Percentiles rank a stretch among this genome's conserved stretches.
These are phyloP conservation scores for Zonotrichia albicollis DNA, from an alignment of 2,797 vertebrate genomes.

Conservation along the genomic window DNA sequence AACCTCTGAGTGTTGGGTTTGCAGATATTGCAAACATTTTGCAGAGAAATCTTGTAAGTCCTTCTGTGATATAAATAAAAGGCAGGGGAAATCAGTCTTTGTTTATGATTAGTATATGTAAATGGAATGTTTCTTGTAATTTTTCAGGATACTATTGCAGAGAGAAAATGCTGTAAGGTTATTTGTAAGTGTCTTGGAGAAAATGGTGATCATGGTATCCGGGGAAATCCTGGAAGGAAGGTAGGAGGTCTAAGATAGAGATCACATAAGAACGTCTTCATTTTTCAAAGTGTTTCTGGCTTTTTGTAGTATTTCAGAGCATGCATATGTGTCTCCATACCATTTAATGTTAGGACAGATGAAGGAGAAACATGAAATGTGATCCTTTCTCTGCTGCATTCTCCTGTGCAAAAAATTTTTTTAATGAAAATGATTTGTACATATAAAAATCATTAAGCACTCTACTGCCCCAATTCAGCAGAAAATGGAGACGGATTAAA, in stretches of 20 bases:
- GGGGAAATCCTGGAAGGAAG: constrained; percentile 78
- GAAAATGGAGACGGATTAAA: neutral
- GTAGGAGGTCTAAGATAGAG: constrained; percentile 62
- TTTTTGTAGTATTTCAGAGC: neutral
- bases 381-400: neutral
- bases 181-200: constrained; percentile 85
- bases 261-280: neutral
- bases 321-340: neutral
- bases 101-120: neutral
- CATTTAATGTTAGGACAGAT: neutral
- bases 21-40: constrained; percentile 76
- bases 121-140: neutral
- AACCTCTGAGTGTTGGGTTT: constrained; percentile 82
- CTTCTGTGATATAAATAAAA: neutral
- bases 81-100: neutral
- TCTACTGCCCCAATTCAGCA: neutral
- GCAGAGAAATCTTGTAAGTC: constrained; percentile 85
- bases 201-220: constrained; percentile 75
- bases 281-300: neutral
- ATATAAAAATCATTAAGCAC: neutral
- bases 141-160: constrained; percentile 79
- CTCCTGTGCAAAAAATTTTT: neutral
- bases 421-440: neutral
- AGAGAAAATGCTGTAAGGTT: constrained; percentile 83
- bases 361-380: neutral